Percentiles rank a stretch among this genome's conserved stretches.
Evolutionary conservation across 2,113 vertebrate genomes (phyloP).

Genomic region (Myrmophylax atrothorax): DNA sequence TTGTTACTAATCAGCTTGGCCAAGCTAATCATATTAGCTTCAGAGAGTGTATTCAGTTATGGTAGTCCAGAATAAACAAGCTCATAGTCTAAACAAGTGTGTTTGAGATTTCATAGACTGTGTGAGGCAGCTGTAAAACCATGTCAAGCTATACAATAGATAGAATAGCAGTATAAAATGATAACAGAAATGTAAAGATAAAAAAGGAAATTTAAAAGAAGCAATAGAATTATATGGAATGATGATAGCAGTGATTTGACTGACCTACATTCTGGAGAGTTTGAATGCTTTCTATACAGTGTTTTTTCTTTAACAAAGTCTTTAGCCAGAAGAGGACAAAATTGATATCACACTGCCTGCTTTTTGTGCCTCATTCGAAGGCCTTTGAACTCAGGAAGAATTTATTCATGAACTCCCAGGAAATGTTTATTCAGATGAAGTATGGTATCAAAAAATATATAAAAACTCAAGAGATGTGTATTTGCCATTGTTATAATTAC

Average conservation of each 20-base stretch:
- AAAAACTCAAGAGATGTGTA: not conserved
- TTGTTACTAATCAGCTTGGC: slow-evolving; percentile 31
- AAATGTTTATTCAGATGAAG: not conserved
- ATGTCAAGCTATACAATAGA: not conserved
- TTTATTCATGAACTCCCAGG: not conserved
- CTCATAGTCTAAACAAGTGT: slow-evolving; percentile 42
- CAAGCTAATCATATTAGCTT: slow-evolving; percentile 62
- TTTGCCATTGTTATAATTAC: not conserved
- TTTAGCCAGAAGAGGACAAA: not conserved
- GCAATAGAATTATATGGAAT: not conserved
- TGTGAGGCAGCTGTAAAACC: not conserved
- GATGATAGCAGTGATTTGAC: not conserved
- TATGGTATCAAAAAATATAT: not conserved
- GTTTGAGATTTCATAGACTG: slow-evolving; percentile 1
- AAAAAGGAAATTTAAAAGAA: not conserved
- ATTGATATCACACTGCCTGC: not conserved
- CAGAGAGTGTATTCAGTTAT: slow-evolving; percentile 34
- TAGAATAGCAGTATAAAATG: not conserved
- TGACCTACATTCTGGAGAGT: not conserved
- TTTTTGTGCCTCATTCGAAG: not conserved
- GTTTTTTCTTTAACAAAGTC: not conserved
- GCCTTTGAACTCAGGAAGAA: not conserved
- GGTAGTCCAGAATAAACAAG: slow-evolving; percentile 36
- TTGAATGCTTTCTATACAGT: not conserved
- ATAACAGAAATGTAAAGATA: not conserved